Conservation (phyloP, 2,888 invertebrate genomes). For the Myopa testacea region DNA sequence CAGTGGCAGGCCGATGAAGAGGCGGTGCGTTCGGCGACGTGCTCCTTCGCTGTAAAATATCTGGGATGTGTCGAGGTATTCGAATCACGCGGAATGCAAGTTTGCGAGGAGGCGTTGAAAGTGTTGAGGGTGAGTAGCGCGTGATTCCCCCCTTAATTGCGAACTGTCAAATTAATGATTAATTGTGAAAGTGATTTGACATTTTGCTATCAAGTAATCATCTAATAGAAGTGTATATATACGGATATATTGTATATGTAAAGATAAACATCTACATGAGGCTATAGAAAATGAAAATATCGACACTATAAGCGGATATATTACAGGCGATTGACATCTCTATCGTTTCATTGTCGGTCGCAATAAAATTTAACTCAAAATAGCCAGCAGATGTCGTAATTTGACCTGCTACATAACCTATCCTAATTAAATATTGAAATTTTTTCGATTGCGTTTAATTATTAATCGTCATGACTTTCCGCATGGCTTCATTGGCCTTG, state of each 20-base stretch:
- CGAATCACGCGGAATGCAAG: constrained; percentile 99
- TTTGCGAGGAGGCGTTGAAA: constrained; percentile 99
- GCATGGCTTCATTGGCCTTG: neutral
- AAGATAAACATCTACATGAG: too few relatives aligned
- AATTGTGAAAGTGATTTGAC: too few relatives aligned
- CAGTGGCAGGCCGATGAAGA: constrained; percentile 99
- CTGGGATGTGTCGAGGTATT: constrained; percentile 99
- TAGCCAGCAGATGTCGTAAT: neutral
- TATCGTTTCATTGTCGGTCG: too few relatives aligned
- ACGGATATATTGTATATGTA: too few relatives aligned
- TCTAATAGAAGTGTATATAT: too few relatives aligned
- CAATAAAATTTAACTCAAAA: too few relatives aligned
- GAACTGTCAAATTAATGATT: neutral
- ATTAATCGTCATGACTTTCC: neutral
- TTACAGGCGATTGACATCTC: too few relatives aligned
- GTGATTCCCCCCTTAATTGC: neutral
- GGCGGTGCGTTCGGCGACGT: constrained; percentile 94
- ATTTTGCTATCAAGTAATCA: too few relatives aligned
- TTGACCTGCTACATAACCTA: neutral
- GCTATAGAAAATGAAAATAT: too few relatives aligned
- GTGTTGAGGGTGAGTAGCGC: constrained; percentile 84
- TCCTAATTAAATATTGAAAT: neutral
- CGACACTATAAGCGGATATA: too few relatives aligned
- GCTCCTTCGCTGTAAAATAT: constrained; percentile 98
- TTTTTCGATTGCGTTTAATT: neutral